phyloP scores from a whole-genome alignment of 1,140 invertebrate species.

The Gonatopus flavifemur region DNA sequence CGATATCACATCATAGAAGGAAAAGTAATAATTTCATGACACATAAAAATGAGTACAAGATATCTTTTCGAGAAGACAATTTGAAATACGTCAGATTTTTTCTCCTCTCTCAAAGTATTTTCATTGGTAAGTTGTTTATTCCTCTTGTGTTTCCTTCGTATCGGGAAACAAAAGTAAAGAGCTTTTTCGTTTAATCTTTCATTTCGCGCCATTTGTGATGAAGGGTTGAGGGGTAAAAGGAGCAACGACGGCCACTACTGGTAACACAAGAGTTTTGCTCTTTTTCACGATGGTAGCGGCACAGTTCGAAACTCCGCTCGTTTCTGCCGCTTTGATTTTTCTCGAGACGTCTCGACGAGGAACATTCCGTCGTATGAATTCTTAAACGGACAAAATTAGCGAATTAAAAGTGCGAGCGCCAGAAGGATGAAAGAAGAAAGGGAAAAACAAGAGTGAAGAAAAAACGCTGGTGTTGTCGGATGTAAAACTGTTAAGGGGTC shows the following conservation, averaged over 20 bases:
- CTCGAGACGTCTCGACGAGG: constrained; percentile 46
- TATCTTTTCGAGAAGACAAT: too few relatives aligned
- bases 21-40: too few relatives aligned
- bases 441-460: too few relatives aligned
- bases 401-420: constrained; percentile 51
- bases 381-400: constrained; percentile 57
- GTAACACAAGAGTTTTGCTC: too few relatives aligned
- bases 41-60: too few relatives aligned
- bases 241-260: constrained; percentile 8
- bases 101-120: too few relatives aligned
- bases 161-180: constrained; percentile 11
- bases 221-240: too few relatives aligned
- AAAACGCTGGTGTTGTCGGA: too few relatives aligned
- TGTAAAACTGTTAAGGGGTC: too few relatives aligned
- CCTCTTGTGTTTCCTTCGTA: constrained; percentile 9
- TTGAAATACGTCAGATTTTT: too few relatives aligned
- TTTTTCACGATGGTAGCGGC: constrained; percentile 17
- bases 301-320: constrained; percentile 24
- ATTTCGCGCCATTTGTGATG: constrained; percentile 52
- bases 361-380: constrained; percentile 55
- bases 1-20: too few relatives aligned
- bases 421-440: constrained; percentile 10
- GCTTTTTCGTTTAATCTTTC: constrained; percentile 52
- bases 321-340: constrained; percentile 57
- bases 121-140: too few relatives aligned